Conservation (phyloP, 2,113 vertebrate species). For the Gadus macrocephalus region DNA sequence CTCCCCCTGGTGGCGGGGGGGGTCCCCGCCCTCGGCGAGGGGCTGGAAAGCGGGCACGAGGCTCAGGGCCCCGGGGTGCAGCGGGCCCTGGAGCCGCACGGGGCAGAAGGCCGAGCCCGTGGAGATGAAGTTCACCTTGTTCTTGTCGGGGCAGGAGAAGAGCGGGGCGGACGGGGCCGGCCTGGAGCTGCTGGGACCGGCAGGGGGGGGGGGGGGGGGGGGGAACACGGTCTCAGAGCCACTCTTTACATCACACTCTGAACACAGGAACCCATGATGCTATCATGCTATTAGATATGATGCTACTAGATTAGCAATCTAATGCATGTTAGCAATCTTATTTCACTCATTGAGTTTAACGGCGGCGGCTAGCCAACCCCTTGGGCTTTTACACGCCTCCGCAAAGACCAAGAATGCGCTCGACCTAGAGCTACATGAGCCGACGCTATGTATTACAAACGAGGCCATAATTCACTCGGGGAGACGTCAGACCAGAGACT, state of each 20-base stretch:
- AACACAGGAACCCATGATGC: no score
- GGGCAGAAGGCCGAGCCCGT: constrained; percentile 98
- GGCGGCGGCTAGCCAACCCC: no score
- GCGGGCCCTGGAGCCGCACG: constrained; percentile 84
- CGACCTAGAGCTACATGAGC: no score
- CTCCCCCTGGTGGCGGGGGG: constrained; percentile 32
- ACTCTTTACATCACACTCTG: background rate
- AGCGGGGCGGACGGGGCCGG: constrained; percentile 84
- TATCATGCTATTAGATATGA: no score
- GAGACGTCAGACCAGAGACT: no score
- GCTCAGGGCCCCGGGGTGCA: constrained; percentile 70
- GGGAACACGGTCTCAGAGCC: background rate
- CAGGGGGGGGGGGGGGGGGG: background rate
- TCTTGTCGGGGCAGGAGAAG: constrained; percentile 99
- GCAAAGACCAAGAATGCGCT: no score
- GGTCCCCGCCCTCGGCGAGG: constrained; percentile 60
- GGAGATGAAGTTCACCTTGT: constrained; percentile 99
- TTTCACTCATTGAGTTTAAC: no score
- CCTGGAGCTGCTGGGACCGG: constrained; percentile 77
- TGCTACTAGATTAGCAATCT: no score
- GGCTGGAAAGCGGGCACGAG: constrained; percentile 74
- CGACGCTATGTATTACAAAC: no score
- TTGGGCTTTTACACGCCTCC: no score
- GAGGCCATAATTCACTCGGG: no score
- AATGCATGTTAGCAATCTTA: no score